Base-by-base conservation (phyloP, 2,888 invertebrate species). In the Sarcophaga carnaria region DNA sequence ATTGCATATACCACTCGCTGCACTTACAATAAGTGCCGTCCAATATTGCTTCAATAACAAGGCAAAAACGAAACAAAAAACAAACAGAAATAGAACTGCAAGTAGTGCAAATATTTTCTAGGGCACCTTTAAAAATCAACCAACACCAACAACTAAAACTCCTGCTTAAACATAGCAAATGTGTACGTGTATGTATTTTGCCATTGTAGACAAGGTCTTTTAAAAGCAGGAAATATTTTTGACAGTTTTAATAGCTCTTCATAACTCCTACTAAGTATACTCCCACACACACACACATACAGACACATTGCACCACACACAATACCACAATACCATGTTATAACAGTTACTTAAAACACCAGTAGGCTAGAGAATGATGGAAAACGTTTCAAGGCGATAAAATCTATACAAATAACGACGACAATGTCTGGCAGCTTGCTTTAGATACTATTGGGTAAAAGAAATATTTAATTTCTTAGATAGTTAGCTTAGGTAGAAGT, bases 221-320 rank as follows among this genome's bases (percentile, higher is more conserved):
- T 60, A 70, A 75, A 75, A 22, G 59, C 76, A 67, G 76, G 74
- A 74, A 78, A 81, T 81, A 78, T 37, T 85, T 85, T 79, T 79
- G 82, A 82, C 75, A 82, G 49, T 82, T 79, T 82, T 71, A 82
- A 79, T 82, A 66, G 75, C 17, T 71, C 20, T 64, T 69, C 27
- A 85, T 67, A 85, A 82, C 74, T 85, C 54, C 60, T 37, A 71
- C 27, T 25, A 71, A 70, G 3, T 63, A 14, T 47, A 37, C 20
- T 20, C 20, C 20, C 20, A 20, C 20, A 20, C 12, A 66, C 22
- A 20, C 17, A n/a, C n/a, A 27, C 37, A 27, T 2, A 20, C 22
- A 47, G 1, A 20, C 59, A 37, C 70, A 63, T 37, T 60, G 5
- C 4, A 72, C 54, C 54, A 17, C 17, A 54, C 8, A 72, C 45